Conservation (phyloP, 2,113 vertebrate genomes). For the Chrysemys picta region DNA sequence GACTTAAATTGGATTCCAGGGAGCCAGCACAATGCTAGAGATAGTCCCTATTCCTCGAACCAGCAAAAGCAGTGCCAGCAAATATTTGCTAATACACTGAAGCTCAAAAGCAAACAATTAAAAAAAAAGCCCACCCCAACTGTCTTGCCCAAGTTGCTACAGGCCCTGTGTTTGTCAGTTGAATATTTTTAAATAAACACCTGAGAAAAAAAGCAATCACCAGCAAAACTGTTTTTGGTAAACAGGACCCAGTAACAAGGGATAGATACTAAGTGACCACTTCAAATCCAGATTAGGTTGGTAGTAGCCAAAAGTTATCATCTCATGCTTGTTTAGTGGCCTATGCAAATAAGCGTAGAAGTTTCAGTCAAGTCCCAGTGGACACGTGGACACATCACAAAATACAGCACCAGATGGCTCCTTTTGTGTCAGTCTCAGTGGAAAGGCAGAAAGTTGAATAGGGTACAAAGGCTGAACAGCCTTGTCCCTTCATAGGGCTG, state of each 20-base stretch:
- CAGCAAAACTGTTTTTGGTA: background rate
- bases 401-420: background rate
- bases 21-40: background rate
- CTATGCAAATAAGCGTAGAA: background rate
- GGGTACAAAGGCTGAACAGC: background rate
- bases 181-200: background rate
- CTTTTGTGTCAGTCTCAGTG: background rate
- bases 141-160: background rate
- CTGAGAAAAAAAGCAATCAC: background rate
- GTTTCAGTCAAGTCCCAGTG: background rate
- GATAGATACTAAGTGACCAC: background rate
- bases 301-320: accelerated
- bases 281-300: background rate
- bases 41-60: accelerated
- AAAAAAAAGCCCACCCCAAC: accelerated
- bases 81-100: background rate
- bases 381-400: background rate
- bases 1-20: background rate
- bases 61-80: background rate
- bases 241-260: background rate
- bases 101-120: background rate
- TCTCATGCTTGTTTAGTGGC: accelerated
- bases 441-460: background rate
- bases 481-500: background rate
- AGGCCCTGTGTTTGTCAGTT: background rate